Percentiles rank a stretch among this genome's conserved stretches.
These are phyloP conservation scores for Adrianichthys oophorus DNA, from an alignment of 2,797 vertebrate genomes.

Conservation along the genomic window DNA sequence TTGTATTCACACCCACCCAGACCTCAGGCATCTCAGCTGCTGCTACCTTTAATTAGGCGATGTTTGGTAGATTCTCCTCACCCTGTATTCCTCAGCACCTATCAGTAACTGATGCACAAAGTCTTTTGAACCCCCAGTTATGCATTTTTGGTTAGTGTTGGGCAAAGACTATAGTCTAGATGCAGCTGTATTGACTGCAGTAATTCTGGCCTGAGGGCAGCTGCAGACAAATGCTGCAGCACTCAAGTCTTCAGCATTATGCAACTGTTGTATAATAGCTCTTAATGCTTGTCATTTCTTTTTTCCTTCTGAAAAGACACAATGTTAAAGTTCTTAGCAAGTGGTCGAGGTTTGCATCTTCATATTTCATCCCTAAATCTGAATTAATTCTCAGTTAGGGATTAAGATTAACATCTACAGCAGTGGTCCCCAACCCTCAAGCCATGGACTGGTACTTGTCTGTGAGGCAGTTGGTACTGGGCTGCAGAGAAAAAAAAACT, in stretches of 20 bases:
- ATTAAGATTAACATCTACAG: too few species aligned
- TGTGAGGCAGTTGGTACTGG: too few species aligned
- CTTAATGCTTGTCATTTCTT: conserved; percentile 63
- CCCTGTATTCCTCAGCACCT: conserved; percentile 5
- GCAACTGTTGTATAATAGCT: conserved; percentile 73
- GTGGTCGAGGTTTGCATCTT: conserved; percentile 30
- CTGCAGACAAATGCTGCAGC: conserved; percentile 46
- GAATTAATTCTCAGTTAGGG: too few species aligned
- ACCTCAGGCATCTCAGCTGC: conserved; percentile 27
- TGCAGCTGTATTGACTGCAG: conserved; percentile 19
- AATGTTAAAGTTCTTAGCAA: conserved; percentile 64
- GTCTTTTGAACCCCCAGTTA: background rate
- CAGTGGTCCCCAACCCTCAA: too few species aligned
- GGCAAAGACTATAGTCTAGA: background rate
- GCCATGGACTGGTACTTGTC: too few species aligned
- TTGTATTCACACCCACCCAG: conserved; percentile 22
- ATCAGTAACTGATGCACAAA: conserved; percentile 1
- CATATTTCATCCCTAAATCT: conserved; percentile 22
- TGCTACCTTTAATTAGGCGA: conserved; percentile 49
- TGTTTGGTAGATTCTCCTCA: conserved; percentile 18
- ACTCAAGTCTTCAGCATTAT: conserved; percentile 56
- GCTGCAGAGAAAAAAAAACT: too few species aligned
- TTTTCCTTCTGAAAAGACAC: conserved; percentile 62
- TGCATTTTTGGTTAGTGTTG: too few species aligned
- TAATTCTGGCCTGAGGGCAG: conserved; percentile 29